Percentiles rank a stretch among this genome's conserved stretches.
phyloP scores from a whole-genome alignment of 2,888 invertebrate species.

The Brassicogethes aeneus region DNA sequence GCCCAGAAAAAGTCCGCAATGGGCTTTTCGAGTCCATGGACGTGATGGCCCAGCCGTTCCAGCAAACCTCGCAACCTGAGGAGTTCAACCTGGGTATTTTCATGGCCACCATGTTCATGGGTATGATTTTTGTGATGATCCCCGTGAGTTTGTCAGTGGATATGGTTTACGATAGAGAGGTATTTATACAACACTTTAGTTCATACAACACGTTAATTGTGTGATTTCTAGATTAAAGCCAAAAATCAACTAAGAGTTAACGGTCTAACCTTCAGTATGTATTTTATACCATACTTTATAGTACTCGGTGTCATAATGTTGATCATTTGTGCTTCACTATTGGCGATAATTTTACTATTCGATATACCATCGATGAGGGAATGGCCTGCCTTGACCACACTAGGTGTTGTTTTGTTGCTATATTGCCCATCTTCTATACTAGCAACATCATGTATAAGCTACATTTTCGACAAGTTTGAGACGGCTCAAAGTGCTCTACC shows the following conservation, averaged over 20 bases:
- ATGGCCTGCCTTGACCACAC: constrained; percentile 58
- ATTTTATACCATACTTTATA: constrained; percentile 66
- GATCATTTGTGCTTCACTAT: constrained; percentile 55
- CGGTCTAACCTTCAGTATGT: constrained; percentile 66
- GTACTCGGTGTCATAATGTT: constrained; percentile 62
- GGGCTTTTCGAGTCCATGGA: constrained; percentile 49
- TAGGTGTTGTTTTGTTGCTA: constrained; percentile 55
- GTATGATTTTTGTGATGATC: constrained; percentile 70
- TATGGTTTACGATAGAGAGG: constrained; percentile 77
- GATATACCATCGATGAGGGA: constrained; percentile 62
- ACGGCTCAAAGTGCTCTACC: constrained; percentile 74
- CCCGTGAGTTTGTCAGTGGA: constrained; percentile 71
- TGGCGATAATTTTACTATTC: constrained; percentile 56
- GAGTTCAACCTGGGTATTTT: constrained; percentile 64
- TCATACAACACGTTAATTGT: not conserved
- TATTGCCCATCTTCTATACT: constrained; percentile 70
- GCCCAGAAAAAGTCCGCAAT: constrained; percentile 12
- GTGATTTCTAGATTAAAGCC: constrained; percentile 59
- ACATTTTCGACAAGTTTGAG: constrained; percentile 74
- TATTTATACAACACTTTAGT: constrained; percentile 30
- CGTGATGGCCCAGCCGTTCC: constrained; percentile 60
- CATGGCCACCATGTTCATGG: constrained; percentile 66
- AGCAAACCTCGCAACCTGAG: constrained; percentile 64
- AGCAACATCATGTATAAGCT: constrained; percentile 68
- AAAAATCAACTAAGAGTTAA: constrained; percentile 76